These are phyloP conservation scores for Teleogryllus oceanicus DNA, from an alignment of 2,888 invertebrate genomes.

Conservation along the genomic window DNA sequence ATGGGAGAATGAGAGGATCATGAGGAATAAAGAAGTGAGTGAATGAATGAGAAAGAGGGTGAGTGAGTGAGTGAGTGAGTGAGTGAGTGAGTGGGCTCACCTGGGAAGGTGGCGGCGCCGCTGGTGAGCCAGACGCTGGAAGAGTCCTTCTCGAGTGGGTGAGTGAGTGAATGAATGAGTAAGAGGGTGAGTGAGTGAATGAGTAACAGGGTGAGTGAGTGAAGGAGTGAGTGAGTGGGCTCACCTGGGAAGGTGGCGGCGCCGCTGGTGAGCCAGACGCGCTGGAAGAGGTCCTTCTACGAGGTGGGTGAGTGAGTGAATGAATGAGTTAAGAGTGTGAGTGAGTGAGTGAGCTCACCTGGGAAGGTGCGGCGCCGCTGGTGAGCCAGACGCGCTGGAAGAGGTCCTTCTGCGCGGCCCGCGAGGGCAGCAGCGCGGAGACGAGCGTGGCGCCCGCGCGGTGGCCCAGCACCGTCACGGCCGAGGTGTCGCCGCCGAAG, in stretches of 20 bases:
- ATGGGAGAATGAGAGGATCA: too few relatives aligned
- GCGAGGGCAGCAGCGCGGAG: slow-evolving; percentile 64
- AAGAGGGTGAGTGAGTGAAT: too few relatives aligned
- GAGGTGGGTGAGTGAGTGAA: slow-evolving; percentile 53
- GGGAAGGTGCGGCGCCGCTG: slow-evolving; percentile 73
- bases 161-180: too few relatives aligned
- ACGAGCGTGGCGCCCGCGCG: slow-evolving; percentile 81
- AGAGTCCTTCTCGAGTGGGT: slow-evolving; percentile 56
- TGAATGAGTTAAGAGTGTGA: slow-evolving; percentile 52
- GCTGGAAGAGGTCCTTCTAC: slow-evolving; percentile 59
- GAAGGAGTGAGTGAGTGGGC: not conserved
- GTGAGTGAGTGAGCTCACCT: slow-evolving; percentile 53
- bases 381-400: slow-evolving; percentile 78
- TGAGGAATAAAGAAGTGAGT: too few relatives aligned
- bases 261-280: slow-evolving; percentile 77
- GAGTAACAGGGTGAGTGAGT: too few relatives aligned
- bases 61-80: too few relatives aligned
- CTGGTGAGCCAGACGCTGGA: slow-evolving; percentile 78
- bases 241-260: slow-evolving; percentile 69
- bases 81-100: slow-evolving; percentile 45
- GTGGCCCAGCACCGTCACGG: slow-evolving; percentile 80
- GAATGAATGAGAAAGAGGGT: too few relatives aligned
- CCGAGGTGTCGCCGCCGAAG: slow-evolving; percentile 38
- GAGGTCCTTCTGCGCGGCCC: slow-evolving; percentile 47
- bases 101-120: slow-evolving; percentile 69